These are phyloP conservation scores for Mesocricetus auratus DNA, from an alignment of 2,113 vertebrate species.

Conservation along the genomic window DNA sequence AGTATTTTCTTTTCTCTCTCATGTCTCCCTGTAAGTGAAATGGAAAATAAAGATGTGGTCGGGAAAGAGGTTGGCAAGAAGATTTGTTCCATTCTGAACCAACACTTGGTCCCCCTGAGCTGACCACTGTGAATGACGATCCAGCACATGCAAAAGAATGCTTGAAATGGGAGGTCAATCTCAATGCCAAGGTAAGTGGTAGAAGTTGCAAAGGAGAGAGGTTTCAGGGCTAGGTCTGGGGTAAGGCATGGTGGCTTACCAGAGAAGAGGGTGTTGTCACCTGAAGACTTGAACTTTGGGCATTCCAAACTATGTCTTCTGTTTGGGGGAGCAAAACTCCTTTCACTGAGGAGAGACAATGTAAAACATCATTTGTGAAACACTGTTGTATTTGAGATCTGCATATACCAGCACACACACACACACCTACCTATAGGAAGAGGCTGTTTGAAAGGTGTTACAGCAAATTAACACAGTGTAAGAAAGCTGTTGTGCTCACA, in stretches of 20 bases:
- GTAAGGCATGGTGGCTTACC: conserved; percentile 69
- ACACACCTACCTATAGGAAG: neutral
- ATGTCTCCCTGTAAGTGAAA: neutral
- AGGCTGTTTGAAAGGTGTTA: neutral
- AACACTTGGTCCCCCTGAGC: conserved; percentile 34
- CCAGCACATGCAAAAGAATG: conserved; percentile 52
- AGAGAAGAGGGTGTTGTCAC: conserved; percentile 63
- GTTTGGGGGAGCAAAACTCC: conserved; percentile 78
- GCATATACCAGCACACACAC: too few relatives aligned
- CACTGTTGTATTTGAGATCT: neutral
- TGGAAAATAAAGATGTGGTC: neutral
- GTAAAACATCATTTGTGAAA: conserved; percentile 47
- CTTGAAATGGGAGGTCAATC: conserved; percentile 45
- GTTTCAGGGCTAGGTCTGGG: neutral
- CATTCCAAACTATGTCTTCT: conserved; percentile 83
- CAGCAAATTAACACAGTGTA: neutral
- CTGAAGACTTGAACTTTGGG: conserved; percentile 80
- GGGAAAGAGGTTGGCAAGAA: neutral
- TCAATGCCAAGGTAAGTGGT: conserved; percentile 53
- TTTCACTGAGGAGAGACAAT: conserved; percentile 84
- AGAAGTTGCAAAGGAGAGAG: neutral
- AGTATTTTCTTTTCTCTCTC: neutral
- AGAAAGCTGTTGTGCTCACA: neutral
- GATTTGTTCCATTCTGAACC: neutral
- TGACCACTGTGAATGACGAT: conserved; percentile 57